Evolutionary conservation across 2,888 invertebrate genomes (phyloP).

Genomic region (Lochmaea crataegi): DNA sequence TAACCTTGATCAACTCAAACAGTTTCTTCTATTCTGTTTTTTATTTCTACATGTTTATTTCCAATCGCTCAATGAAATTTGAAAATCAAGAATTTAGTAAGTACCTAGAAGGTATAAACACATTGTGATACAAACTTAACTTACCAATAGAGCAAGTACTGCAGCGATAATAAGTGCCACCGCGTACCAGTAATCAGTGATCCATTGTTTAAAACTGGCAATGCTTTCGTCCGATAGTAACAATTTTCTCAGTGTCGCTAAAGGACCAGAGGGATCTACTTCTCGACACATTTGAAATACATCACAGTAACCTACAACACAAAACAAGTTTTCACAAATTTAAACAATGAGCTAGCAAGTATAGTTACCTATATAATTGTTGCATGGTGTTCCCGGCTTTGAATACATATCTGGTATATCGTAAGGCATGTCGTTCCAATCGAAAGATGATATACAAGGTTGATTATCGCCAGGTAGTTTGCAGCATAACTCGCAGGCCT

Average conservation of each 20-base stretch:
- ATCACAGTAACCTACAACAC: conserved; percentile 75
- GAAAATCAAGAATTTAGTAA: no score
- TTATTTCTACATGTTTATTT: no score
- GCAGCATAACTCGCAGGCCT: conserved; percentile 94
- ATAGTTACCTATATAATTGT: conserved; percentile 73
- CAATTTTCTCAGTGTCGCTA: conserved; percentile 88
- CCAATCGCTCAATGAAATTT: no score
- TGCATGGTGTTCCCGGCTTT: conserved; percentile 94
- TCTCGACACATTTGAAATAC: conserved; percentile 85
- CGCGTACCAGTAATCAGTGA: conserved; percentile 91
- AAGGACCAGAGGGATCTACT: conserved; percentile 92
- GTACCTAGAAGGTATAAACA: no score
- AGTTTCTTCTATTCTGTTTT: no score
- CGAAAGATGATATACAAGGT: conserved; percentile 88
- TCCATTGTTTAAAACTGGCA: conserved; percentile 88
- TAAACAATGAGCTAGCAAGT: background rate
- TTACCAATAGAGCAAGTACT: conserved; percentile 84
- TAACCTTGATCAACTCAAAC: no score
- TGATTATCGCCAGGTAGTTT: conserved; percentile 85
- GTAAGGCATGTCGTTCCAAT: conserved; percentile 89
- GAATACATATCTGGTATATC: conserved; percentile 95
- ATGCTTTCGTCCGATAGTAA: conserved; percentile 90
- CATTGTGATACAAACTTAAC: conserved; percentile 59
- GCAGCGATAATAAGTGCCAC: conserved; percentile 80
- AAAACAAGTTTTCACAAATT: background rate